A percentile compares a stretch with the other conserved stretches of the same genome.
phyloP scores from a whole-genome alignment of 1,140 invertebrate genomes.

The Leptestheria dahalacensis region DNA sequence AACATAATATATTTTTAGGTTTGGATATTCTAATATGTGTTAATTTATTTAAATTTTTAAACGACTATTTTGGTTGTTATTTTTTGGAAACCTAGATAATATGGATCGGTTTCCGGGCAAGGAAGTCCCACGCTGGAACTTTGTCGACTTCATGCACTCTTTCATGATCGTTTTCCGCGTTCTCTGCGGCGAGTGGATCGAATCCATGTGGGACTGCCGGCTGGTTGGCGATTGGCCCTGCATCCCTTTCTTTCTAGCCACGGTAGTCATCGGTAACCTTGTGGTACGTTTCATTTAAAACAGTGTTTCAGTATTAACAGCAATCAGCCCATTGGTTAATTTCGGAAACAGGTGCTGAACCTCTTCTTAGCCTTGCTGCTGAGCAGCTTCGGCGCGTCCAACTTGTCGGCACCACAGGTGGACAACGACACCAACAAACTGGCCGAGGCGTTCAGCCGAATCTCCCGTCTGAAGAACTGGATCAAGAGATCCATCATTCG shows the following conservation, averaged over 20 bases:
- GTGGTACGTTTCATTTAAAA: no score
- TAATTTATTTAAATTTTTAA: no score
- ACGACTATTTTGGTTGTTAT: neutral
- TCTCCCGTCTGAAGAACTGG: conserved; percentile 78
- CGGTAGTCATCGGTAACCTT: conserved; percentile 93
- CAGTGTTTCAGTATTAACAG: no score
- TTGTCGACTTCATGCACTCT: conserved; percentile 95
- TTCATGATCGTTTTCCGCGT: conserved; percentile 98
- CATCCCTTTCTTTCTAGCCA: conserved; percentile 95
- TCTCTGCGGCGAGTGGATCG: conserved; percentile 94
- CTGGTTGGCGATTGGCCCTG: conserved; percentile 77
- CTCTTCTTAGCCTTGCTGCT: conserved; percentile 97
- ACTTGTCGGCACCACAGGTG: conserved; percentile 70
- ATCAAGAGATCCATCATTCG: conserved; percentile 50
- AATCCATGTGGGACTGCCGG: conserved; percentile 96
- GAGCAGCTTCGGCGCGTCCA: conserved; percentile 93
- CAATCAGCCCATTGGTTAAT: no score
- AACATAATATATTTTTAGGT: no score
- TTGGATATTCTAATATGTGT: no score
- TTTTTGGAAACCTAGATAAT: conserved; percentile 42
- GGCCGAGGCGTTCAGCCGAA: conserved; percentile 89
- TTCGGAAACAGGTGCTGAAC: conserved; percentile 69
- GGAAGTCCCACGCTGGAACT: conserved; percentile 78
- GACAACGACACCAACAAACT: conserved; percentile 96
- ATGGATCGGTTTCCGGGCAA: conserved; percentile 50